phyloP scores from a whole-genome alignment of 2,888 invertebrate species.

The Pseudeuparius sepicola region DNA sequence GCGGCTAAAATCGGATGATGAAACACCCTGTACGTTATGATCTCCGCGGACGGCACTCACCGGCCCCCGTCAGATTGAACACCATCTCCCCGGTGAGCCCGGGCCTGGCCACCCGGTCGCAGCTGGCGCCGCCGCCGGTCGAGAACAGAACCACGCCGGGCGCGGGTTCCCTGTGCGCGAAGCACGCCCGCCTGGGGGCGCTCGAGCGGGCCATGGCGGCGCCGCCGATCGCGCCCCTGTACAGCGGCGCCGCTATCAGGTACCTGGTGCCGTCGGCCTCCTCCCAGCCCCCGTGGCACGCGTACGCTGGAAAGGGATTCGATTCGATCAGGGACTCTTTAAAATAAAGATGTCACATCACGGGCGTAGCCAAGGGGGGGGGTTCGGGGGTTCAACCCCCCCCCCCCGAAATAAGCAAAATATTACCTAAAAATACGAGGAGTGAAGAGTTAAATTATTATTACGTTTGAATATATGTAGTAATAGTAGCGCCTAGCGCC shows the following conservation, averaged over 20 bases:
- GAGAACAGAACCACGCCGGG: conserved; percentile 46
- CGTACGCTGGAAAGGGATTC: conserved; percentile 65
- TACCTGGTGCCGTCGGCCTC: conserved; percentile 80
- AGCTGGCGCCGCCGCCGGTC: conserved; percentile 53
- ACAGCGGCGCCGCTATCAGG: conserved; percentile 69
- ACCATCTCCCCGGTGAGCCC: conserved; percentile 50
- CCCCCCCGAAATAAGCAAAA: no score
- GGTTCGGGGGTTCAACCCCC: no score
- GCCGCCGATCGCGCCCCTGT: conserved; percentile 53
- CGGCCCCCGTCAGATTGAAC: conserved; percentile 61
- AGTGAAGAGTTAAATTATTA: no score
- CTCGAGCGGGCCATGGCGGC: conserved; percentile 55
- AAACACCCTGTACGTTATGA: no score
- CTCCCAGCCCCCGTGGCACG: conserved; percentile 83
- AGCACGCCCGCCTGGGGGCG: conserved; percentile 62
- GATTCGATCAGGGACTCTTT: no score
- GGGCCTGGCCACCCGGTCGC: conserved; percentile 46
- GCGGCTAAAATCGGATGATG: conserved; percentile 1
- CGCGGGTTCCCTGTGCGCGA: conserved; percentile 58
- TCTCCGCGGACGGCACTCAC: no score
- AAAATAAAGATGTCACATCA: no score
- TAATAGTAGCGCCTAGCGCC: no score
- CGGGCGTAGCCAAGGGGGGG: no score
- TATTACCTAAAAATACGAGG: no score
- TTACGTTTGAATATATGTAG: no score